phyloP scores from a whole-genome alignment of 2,888 invertebrate species.

The Branchipolynoe longqiensis region DNA sequence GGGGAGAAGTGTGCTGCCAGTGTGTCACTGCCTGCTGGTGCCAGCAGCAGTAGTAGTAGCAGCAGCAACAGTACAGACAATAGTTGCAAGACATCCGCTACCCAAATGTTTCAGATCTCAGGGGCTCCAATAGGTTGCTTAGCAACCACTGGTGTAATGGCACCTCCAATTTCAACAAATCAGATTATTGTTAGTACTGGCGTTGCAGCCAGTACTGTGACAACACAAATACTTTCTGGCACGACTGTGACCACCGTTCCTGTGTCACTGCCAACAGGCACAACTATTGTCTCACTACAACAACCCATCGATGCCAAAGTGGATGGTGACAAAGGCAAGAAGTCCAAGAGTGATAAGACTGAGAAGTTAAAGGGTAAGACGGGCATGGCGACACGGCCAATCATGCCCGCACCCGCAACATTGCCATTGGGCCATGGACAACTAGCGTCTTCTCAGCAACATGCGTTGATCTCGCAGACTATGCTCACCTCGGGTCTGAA shows the following conservation, averaged over 20 bases:
- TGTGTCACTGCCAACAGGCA: constrained; percentile 61
- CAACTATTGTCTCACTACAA: constrained; percentile 58
- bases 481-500: constrained; percentile 71
- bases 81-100: constrained; percentile 27
- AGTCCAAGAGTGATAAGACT: constrained; percentile 71
- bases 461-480: constrained; percentile 71
- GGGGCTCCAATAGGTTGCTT: constrained; percentile 69
- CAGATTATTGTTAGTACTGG: constrained; percentile 64
- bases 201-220: constrained; percentile 46
- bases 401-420: constrained; percentile 78
- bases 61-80: constrained; percentile 28
- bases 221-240: constrained; percentile 61
- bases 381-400: constrained; percentile 73
- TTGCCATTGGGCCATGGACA: constrained; percentile 72
- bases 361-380: constrained; percentile 65
- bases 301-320: constrained; percentile 46
- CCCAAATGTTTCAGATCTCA: constrained; percentile 61
- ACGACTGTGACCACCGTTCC: constrained; percentile 59
- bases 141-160: constrained; percentile 63
- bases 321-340: constrained; percentile 69
- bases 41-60: neutral
- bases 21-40: constrained; percentile 42
- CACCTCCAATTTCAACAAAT: constrained; percentile 64
- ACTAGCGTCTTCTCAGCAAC: constrained; percentile 67
- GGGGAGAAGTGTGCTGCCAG: constrained; percentile 21